Base-by-base conservation (phyloP, 2,797 vertebrate genomes). In the Iguana delicatissima region DNA sequence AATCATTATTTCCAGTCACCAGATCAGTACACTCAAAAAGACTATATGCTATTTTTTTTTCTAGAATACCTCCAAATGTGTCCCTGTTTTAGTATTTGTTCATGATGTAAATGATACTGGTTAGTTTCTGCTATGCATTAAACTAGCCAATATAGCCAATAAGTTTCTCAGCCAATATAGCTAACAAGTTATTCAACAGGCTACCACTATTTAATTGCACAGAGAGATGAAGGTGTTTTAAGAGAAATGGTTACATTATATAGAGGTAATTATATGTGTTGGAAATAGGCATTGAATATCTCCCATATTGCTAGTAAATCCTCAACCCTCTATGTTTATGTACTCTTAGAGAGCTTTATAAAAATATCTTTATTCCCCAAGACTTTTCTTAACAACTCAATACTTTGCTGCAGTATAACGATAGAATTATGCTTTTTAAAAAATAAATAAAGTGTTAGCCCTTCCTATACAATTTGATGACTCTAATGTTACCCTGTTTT, bases 341-440 rank as follows among this genome's bases (percentile, higher is more conserved):
- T 59, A 92, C 73, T 81, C 38, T 82, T 91, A 86, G 29, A 94
- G 87, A 89, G n/a, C 74, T 89, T 10, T 91, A 72, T 92, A 77
- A 83, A 89, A 85, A 91, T 90, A 92, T 80, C 35, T 64, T 57
- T 35, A 62, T 18, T 81, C 80, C 57, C 13, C 89, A 87, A 26
- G 89, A 32, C 67, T 73, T 73, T 89, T 93, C 90, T 90, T 91
- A 93, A 93, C 90, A 89, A 29, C 12, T 77, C 89, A 72, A 89
- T 91, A 73, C 72, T 90, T 91, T 91, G 52, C 55, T 93, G 4
- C 2, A 79, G 0, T 91, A 8, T 92, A 42, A 89, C 85, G 85
- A 73, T 82, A 20, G 10, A 80, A 10, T 0, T 76, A 42, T 26
- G 35, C 64, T 32, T 85, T 94, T 93, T 76, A 52, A 52, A 46